Percentiles rank a stretch among this genome's conserved stretches.
Conservation (phyloP, 2,113 vertebrate species). For the Spea bombifrons region DNA sequence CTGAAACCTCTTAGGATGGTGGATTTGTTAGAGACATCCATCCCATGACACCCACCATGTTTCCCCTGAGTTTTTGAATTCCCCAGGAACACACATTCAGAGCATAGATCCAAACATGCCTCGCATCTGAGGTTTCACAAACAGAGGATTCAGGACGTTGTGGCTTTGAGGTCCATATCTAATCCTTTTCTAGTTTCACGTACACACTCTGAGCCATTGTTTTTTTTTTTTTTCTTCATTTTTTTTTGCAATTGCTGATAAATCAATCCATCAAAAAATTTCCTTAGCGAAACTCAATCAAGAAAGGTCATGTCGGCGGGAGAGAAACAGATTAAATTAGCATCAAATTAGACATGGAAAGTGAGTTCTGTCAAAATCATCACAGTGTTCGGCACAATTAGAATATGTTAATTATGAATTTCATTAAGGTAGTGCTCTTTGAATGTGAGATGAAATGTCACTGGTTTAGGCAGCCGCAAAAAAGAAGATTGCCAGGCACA, state of each 20-base stretch:
- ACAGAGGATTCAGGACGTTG: constrained; percentile 61
- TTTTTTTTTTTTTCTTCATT: constrained; percentile 58
- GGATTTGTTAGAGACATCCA: too few relatives aligned
- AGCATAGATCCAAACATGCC: background rate
- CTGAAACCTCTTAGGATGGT: too few relatives aligned
- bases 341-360: constrained; percentile 99
- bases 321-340: constrained; percentile 99
- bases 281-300: constrained; percentile 99
- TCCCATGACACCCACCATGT: too few relatives aligned
- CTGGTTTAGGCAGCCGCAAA: constrained; percentile 99
- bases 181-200: constrained; percentile 62
- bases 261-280: constrained; percentile 99
- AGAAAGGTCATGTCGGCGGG: constrained; percentile 99
- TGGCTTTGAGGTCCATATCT: constrained; percentile 57
- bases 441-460: constrained; percentile 99
- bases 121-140: background rate
- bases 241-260: constrained; percentile 91
- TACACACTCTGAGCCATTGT: constrained; percentile 89
- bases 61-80: too few relatives aligned
- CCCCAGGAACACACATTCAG: background rate
- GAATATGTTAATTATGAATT: constrained; percentile 99
- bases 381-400: constrained; percentile 99
- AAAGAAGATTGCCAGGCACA: constrained; percentile 99
- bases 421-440: constrained; percentile 99
- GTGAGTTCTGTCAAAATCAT: constrained; percentile 99